Base-by-base conservation (phyloP, 2,113 vertebrate species). In the Megalops atlanticus region DNA sequence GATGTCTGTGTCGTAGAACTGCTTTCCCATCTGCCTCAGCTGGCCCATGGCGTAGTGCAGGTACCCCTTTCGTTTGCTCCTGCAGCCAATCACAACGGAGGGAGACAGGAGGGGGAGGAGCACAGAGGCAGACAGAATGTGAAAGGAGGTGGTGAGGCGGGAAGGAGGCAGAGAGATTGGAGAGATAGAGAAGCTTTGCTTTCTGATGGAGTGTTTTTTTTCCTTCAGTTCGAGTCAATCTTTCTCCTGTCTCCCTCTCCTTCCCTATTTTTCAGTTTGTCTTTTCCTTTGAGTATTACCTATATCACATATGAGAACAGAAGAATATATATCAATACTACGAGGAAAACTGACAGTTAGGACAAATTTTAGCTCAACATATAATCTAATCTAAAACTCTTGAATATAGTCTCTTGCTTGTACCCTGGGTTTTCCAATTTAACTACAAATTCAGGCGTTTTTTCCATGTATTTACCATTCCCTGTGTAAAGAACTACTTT, bases 41-140 rank as follows among this genome's bases (percentile, higher is more conserved):
- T 94, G 92, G 18, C 93, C 93, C 93, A 93, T 94, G 86, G 92
- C 93, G 2, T 94, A 94, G 85, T 95, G 92, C 77, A 94, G 86
- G 85, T 93, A 94, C 33, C 91, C 93, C 84, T 94, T 93, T 38
- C 89, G 82, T 18, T 94, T 95, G 81, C 92, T 95, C 91, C 94
- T 94, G 84, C 41, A 81, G n/a, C n/a, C n/a, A n/a, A n/a, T n/a
- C n/a, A n/a, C n/a, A n/a, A n/a, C n/a, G n/a, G 8, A 58, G 38
- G 21, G 49, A 40, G 70, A 12, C n/a, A 38, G 68, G 49, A 64
- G 38, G 74, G 54, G 84, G 8, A 39, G 36, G 35, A n/a, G 31
- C 21, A 58, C 24, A 24, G 2, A n/a, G 52, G 24, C n/a, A n/a
- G n/a, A n/a, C n/a, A n/a, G n/a, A n/a, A n/a, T 58, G 52, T 58